Percentiles rank a stretch among this genome's conserved stretches.
Evolutionary conservation across 2,113 vertebrate genomes (phyloP).

Genomic region (Catagonus wagneri): DNA sequence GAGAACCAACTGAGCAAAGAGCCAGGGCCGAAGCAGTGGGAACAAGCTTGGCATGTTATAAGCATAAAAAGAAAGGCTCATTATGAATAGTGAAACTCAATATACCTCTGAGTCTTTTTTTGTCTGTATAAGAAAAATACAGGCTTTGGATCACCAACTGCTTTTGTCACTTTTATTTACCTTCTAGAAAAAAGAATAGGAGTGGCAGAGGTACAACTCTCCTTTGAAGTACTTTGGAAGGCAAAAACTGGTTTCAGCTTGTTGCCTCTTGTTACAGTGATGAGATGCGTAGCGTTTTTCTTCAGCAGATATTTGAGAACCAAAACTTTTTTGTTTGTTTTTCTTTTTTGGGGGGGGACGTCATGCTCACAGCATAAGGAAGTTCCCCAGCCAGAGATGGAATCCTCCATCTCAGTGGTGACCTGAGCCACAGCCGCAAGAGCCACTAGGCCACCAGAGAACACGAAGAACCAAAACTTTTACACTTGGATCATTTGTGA

Average conservation of each 20-base stretch:
- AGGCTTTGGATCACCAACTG: background rate
- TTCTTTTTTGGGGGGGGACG: no score
- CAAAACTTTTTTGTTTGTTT: background rate
- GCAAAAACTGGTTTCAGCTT: slow-evolving; percentile 55
- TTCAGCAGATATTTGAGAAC: slow-evolving; percentile 21
- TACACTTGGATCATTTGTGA: background rate
- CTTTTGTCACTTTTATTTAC: slow-evolving; percentile 22
- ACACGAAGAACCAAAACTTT: background rate
- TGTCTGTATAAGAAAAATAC: slow-evolving; percentile 11
- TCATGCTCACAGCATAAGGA: no score
- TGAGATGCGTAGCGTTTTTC: slow-evolving; percentile 21
- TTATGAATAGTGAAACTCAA: background rate
- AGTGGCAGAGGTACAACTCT: background rate
- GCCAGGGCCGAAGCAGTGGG: background rate
- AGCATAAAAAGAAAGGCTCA: background rate
- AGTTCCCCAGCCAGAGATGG: no score
- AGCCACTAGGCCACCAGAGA: no score
- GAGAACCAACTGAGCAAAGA: background rate
- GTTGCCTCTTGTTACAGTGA: background rate
- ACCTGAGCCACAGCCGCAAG: no score
- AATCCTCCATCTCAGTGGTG: no score
- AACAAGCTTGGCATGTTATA: background rate
- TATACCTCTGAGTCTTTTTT: slow-evolving; percentile 7
- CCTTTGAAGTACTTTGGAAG: slow-evolving; percentile 31
- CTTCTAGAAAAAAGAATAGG: slow-evolving; percentile 27